Evolutionary conservation across 2,113 vertebrate genomes (phyloP).

Genomic region (Hassar affinis): DNA sequence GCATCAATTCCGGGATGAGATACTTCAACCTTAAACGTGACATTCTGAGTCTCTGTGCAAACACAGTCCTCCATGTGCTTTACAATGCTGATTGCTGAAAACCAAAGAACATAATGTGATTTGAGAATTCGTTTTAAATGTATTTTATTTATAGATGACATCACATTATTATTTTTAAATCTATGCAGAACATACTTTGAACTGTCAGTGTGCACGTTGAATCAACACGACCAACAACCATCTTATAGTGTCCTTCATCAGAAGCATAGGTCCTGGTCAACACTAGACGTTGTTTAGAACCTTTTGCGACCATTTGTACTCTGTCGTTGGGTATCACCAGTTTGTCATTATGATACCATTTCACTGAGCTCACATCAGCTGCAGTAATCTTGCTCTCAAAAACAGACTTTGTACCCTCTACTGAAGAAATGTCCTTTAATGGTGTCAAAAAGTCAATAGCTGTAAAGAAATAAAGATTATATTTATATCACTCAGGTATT

Average conservation of each 20-base stretch:
- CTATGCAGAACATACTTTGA: constrained; percentile 73
- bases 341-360: constrained; percentile 87
- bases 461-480: constrained; percentile 61
- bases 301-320: constrained; percentile 88
- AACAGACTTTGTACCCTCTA: constrained; percentile 94
- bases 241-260: constrained; percentile 85
- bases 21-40: constrained; percentile 87
- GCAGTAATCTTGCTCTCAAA: constrained; percentile 95
- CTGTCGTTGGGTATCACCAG: constrained; percentile 81
- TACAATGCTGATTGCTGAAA: constrained; percentile 82
- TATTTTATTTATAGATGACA: not conserved
- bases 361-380: constrained; percentile 86
- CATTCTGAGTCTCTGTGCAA: constrained; percentile 94
- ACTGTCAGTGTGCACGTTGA: constrained; percentile 85
- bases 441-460: constrained; percentile 84
- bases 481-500: not conserved
- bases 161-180: not conserved
- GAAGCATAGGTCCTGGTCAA: constrained; percentile 84
- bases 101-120: constrained; percentile 8
- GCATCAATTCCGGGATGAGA: constrained; percentile 91
- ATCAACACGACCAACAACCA: constrained; percentile 86
- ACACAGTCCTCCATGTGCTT: constrained; percentile 82
- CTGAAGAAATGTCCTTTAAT: constrained; percentile 80
- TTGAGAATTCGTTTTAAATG: not conserved
- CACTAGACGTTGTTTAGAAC: constrained; percentile 89